Evolutionary conservation across 2,888 invertebrate species (phyloP).

Genomic region (Mimumesa dahlbomi): DNA sequence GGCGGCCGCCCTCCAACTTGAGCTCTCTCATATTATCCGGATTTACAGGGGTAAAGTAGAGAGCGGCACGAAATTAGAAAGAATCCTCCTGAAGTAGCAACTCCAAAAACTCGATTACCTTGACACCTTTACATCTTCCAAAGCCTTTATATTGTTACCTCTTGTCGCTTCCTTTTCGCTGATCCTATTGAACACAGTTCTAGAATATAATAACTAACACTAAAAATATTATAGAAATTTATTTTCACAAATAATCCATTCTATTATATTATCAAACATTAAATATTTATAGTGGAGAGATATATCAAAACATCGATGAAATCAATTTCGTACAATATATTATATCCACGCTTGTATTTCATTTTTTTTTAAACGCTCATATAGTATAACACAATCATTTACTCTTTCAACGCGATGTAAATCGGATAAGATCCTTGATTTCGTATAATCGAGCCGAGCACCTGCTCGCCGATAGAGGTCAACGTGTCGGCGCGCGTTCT

Average conservation of each 20-base stretch:
- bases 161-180: not conserved
- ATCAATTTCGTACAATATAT: too few species aligned
- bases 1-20: slow-evolving; percentile 69
- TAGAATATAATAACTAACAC: too few species aligned
- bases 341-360: too few species aligned
- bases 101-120: slow-evolving; percentile 74
- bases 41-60: slow-evolving; percentile 57
- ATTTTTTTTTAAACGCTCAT: too few species aligned
- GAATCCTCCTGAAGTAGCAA: slow-evolving; percentile 68
- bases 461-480: slow-evolving; percentile 43
- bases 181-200: too few species aligned
- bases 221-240: too few species aligned
- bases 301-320: too few species aligned
- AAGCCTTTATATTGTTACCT: slow-evolving; percentile 16
- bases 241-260: too few species aligned
- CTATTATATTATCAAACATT: too few species aligned
- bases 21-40: slow-evolving; percentile 76
- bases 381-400: slow-evolving; percentile 43
- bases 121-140: slow-evolving; percentile 60
- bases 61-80: slow-evolving; percentile 74
- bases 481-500: slow-evolving; percentile 29
- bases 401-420: slow-evolving; percentile 49
- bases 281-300: too few species aligned
- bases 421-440: slow-evolving; percentile 46
- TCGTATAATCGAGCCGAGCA: slow-evolving; percentile 38